Evolutionary conservation across 2,797 vertebrate species (phyloP), one percentile per base, ranked within the genome.

Genomic region (Chelidonichthys spinosus): DNA sequence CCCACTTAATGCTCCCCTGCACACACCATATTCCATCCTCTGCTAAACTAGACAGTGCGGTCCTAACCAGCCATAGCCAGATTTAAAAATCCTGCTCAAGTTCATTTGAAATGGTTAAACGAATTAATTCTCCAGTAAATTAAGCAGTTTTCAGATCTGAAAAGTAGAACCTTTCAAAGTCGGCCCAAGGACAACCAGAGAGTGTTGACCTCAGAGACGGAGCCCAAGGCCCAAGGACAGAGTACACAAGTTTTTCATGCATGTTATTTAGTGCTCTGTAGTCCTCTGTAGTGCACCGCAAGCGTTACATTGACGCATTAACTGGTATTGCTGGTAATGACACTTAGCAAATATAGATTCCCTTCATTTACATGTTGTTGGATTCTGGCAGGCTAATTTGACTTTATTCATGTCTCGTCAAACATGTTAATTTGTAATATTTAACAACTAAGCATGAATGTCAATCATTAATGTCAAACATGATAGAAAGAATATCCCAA

Each of bases 1-100:
- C 82, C 80, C 74, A 86, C 88, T 91, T 88, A 88, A 88, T 85
- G 90, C 90, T 89, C 73, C 85, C 85, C 71, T 89, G 85, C 87
- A 83, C 88, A 86, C 85, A 87, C 80, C 82, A 85, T 74, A 82
- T 76, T 91, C 81, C 83, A 72, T 88, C 78, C 85, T 81, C 84
- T 69, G 78, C 78, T 84, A 81, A 87, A 83, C 80, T 76, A 78
- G 78, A 83, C 86, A 52, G 70, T 69, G 78, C 53, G 60, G 54
- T 72, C 76, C 61, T 74, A 79, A 81, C 82, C 59, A 78, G 72
- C 70, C 81, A 44, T 47, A 17, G 69, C 69, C 55, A 13, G 8
- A 59, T 87, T 75, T 71, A 80, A 87, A 85, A 85, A 83, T 78
- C 76, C 63, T 7, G 6, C 47, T n/a, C 25, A n/a, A 69, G 40